Evolutionary conservation across 2,113 vertebrate genomes (phyloP).

Genomic region (Heliornis fulica): DNA sequence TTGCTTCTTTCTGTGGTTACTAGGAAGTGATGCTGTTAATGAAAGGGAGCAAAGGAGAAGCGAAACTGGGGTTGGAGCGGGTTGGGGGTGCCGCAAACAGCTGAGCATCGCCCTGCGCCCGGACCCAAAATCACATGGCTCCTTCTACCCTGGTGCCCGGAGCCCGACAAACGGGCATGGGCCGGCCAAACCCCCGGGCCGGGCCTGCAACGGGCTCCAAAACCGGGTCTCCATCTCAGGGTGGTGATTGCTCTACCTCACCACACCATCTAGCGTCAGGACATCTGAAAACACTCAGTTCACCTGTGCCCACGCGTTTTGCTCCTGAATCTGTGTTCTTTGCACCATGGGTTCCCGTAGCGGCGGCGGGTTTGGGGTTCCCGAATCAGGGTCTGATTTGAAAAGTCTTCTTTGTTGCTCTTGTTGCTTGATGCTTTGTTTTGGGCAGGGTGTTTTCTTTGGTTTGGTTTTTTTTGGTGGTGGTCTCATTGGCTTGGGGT

Average conservation of each 20-base stretch:
- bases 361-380: neutral
- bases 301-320: rapidly evolving
- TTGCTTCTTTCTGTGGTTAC: neutral
- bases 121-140: neutral
- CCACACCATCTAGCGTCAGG: slow-evolving; percentile 55
- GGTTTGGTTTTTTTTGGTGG: neutral
- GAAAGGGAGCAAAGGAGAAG: neutral
- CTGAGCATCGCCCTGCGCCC: neutral
- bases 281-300: neutral
- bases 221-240: neutral
- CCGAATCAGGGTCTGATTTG: neutral
- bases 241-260: neutral
- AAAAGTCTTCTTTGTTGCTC: neutral
- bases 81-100: neutral
- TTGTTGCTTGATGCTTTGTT: neutral
- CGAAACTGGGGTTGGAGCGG: rapidly evolving
- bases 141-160: neutral
- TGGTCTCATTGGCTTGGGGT: too few species aligned
- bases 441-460: too few species aligned
- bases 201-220: neutral
- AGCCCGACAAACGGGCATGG: too few species aligned
- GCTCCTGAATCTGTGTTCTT: rapidly evolving
- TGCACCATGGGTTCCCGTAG: neutral
- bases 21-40: neutral
- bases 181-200: too few species aligned